These are phyloP conservation scores for Mola mola DNA, from an alignment of 2,113 vertebrate genomes.

Conservation along the genomic window DNA sequence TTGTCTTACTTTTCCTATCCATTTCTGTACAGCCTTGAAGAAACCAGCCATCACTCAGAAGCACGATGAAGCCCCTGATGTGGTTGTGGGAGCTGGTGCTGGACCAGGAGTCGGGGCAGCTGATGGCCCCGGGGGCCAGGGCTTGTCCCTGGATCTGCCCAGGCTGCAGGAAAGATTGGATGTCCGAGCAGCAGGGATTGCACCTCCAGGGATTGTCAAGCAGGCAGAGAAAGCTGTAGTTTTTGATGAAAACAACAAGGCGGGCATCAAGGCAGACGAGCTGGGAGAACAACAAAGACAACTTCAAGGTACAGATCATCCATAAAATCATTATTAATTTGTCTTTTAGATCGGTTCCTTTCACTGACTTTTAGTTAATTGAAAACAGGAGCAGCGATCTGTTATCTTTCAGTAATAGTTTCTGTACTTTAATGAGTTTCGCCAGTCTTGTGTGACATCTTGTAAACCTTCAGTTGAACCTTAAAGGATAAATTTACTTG, in stretches of 20 bases:
- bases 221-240: constrained; percentile 71
- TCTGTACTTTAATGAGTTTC: no score
- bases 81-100: constrained; percentile 48
- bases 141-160: constrained; percentile 71
- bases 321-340: no score
- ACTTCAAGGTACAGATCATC: constrained; percentile 67
- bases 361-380: no score
- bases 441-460: constrained; percentile 10
- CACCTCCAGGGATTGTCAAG: constrained; percentile 31
- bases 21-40: constrained; percentile 73
- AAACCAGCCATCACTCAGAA: constrained; percentile 82
- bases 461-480: background rate
- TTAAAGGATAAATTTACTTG: no score
- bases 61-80: constrained; percentile 59
- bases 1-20: background rate
- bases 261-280: constrained; percentile 78
- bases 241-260: constrained; percentile 81
- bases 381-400: no score
- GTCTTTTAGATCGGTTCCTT: constrained; percentile 2
- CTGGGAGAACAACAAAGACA: constrained; percentile 80
- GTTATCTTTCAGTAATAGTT: no score
- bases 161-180: constrained; percentile 66
- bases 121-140: constrained; percentile 64
- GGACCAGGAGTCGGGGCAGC: constrained; percentile 60
- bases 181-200: constrained; percentile 29